These are phyloP conservation scores for Lomographa bimaculata DNA, from an alignment of 2,888 invertebrate species.

Conservation along the genomic window DNA sequence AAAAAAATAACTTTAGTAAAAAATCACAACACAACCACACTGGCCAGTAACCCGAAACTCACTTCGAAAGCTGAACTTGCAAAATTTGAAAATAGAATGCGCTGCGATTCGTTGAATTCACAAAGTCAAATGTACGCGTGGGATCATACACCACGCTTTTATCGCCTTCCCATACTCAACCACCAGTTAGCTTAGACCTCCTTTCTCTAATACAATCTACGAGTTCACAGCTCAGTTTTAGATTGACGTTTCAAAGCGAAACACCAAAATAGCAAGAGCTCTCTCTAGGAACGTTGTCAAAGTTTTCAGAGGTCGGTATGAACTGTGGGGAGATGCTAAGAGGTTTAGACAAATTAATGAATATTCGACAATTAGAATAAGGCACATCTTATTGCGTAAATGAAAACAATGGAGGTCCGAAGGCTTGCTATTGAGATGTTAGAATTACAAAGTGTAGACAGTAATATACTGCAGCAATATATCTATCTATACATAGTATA, in stretches of 20 bases:
- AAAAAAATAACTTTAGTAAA: constrained; percentile 29
- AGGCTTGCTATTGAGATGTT: constrained; percentile 55
- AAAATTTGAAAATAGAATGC: constrained; percentile 41
- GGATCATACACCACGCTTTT: constrained; percentile 61
- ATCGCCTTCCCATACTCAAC: constrained; percentile 51
- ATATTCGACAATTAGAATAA: constrained; percentile 62
- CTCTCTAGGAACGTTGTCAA: no score
- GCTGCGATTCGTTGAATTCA: constrained; percentile 41
- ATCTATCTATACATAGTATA: background rate
- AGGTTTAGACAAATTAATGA: constrained; percentile 57
- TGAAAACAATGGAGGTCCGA: constrained; percentile 50
- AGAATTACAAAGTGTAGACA: constrained; percentile 26
- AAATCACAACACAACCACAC: constrained; percentile 43
- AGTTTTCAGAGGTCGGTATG: constrained; percentile 9
- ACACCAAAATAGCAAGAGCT: constrained; percentile 7
- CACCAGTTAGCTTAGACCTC: constrained; percentile 46
- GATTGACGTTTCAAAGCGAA: constrained; percentile 7
- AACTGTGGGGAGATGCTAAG: no score
- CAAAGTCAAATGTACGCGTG: constrained; percentile 59
- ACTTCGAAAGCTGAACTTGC: constrained; percentile 36
- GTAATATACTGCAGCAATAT: constrained; percentile 15
- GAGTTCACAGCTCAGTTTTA: constrained; percentile 1
- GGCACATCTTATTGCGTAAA: constrained; percentile 56
- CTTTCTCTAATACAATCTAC: background rate
- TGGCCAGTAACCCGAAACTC: constrained; percentile 32